A percentile compares a stretch with the other conserved stretches of the same genome.
Conservation (phyloP, 1,140 invertebrate genomes). For the Antheraea mylitta region DNA sequence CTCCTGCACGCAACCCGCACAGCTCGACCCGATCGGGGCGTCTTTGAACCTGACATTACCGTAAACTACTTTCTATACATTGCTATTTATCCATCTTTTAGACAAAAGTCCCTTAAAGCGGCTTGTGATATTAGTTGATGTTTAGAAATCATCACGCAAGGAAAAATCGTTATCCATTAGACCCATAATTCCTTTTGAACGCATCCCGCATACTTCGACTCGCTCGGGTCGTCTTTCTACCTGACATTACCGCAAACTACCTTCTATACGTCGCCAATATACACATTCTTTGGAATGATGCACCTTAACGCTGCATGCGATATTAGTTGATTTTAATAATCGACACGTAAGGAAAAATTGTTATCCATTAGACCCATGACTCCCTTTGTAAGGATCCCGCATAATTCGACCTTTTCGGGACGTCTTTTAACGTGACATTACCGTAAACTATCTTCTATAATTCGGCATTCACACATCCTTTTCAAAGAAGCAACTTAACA, state of each 20-base stretch:
- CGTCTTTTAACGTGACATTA: conserved; percentile 76
- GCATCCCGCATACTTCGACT: conserved; percentile 79
- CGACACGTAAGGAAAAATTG: too few species aligned
- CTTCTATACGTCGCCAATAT: not conserved
- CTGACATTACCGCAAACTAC: conserved; percentile 38
- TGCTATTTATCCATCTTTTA: too few species aligned
- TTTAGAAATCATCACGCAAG: too few species aligned
- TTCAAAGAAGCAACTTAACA: too few species aligned
- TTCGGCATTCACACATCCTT: too few species aligned
- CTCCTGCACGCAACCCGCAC: conserved; percentile 81
- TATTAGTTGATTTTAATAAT: too few species aligned
- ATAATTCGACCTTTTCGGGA: conserved; percentile 80
- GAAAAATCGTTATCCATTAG: too few species aligned
- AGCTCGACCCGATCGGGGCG: conserved; percentile 82
- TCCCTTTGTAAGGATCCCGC: conserved; percentile 80
- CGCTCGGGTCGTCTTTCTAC: conserved; percentile 80
- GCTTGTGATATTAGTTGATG: too few species aligned
- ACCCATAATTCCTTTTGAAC: conserved; percentile 75
- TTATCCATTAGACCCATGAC: too few species aligned
- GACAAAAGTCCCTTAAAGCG: too few species aligned
- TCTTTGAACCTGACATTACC: conserved; percentile 75
- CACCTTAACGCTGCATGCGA: too few species aligned
- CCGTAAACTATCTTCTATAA: conserved; percentile 11
- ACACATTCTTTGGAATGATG: too few species aligned
- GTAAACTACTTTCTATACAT: conserved; percentile 8